A percentile compares a stretch with the other conserved stretches of the same genome.
phyloP scores from a whole-genome alignment of 2,888 invertebrate genomes.

The Scaptomyza reducta region DNA sequence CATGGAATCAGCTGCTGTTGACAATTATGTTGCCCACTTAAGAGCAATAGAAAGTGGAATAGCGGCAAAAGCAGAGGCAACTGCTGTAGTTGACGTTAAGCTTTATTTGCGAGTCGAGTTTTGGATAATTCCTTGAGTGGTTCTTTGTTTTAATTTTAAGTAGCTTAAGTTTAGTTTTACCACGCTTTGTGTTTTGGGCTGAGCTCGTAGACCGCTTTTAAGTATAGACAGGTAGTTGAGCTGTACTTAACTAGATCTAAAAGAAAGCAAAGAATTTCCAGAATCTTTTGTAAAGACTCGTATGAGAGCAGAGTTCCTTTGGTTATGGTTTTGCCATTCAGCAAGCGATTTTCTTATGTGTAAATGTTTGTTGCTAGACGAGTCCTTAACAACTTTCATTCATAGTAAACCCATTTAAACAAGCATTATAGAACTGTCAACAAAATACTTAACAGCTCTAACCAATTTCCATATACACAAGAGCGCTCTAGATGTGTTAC shows the following conservation, averaged over 20 bases:
- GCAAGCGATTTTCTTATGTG: neutral
- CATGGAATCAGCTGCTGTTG: conserved; percentile 38
- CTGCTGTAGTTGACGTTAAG: conserved; percentile 48
- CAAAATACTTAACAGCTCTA: conserved; percentile 39
- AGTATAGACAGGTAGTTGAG: neutral
- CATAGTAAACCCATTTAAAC: conserved; percentile 1
- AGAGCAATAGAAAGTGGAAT: conserved; percentile 7
- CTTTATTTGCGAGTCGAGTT: conserved; percentile 56
- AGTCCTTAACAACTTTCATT: neutral
- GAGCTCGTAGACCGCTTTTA: conserved; percentile 5
- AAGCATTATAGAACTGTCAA: conserved; percentile 41
- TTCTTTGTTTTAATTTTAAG: conserved; percentile 59
- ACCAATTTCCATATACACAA: conserved; percentile 56
- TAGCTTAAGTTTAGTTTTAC: conserved; percentile 55
- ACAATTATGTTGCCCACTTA: conserved; percentile 52
- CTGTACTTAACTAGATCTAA: conserved; percentile 6
- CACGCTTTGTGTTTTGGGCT: conserved; percentile 23
- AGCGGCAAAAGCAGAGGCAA: neutral
- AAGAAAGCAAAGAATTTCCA: neutral
- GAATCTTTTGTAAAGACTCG: neutral
- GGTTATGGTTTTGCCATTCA: neutral
- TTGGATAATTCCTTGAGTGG: conserved; percentile 59
- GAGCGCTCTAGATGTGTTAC: conserved; percentile 59
- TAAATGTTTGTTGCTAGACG: neutral
- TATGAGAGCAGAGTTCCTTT: neutral